Evolutionary conservation across 2,888 invertebrate genomes (phyloP), one percentile per base, ranked within the genome.

Genomic region (Sisyra nigra): DNA sequence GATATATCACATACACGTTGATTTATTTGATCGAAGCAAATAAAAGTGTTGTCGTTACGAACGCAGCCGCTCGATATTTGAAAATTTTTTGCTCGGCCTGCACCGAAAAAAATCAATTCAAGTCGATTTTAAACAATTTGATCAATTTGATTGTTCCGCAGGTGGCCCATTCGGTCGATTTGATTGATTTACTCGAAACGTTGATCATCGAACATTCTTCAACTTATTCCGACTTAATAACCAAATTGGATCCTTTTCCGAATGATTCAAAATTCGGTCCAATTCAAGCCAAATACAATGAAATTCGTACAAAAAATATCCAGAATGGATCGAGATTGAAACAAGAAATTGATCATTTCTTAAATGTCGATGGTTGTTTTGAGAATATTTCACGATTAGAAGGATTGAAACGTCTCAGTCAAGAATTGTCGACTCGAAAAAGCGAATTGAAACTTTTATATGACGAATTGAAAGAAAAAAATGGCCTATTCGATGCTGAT

Each of bases 401-500:
- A 51, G 71, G 70, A 15, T 57, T 81, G 17, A 52, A 58, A 19
- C 67, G 69, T 50, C 56, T 80, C 44, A 64, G 62, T 44, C 53
- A 59, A 8, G 66, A 74, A 53, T 55, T 84, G 29, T 64, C 61
- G 10, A 53, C 52, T 1, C 69, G 71, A 47, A 75, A 72, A 53
- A 48, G 53, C 1, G 70, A 75, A 50, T 54, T 80, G 7, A 61
- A 60, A 14, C 48, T 55, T 3, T 53, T 80, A 42, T 75, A 71
- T 48, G 57, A 61, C n/a, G 63, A 67, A 29, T 55, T 81, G 37
- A 66, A 69, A 46, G 54, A 54, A 5, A 56, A 61, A 0, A 67
- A 69, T 51, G 72, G 74, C 2, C 80, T 80, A 55, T 74, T 77
- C 1, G 79, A 80, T 55, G 75, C 80, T 49, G 76, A 76, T 51